These are phyloP conservation scores for Squalus acanthias DNA, from an alignment of 2,797 vertebrate genomes.

Conservation along the genomic window DNA sequence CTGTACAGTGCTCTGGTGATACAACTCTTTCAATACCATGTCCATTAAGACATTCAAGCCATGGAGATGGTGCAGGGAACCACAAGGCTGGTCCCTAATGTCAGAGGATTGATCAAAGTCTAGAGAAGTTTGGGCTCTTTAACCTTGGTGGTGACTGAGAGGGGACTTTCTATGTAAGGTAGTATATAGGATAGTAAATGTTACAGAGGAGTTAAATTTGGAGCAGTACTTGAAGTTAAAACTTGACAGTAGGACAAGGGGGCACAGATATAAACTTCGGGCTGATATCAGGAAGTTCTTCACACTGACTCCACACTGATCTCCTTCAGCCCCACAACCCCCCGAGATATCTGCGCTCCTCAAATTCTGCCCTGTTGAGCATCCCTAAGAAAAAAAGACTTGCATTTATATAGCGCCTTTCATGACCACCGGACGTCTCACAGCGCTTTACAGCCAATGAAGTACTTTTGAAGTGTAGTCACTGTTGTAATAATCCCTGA, in stretches of 20 bases:
- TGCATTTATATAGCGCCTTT: too few relatives aligned
- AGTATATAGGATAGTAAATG: background rate
- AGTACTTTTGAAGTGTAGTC: too few relatives aligned
- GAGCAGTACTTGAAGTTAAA: background rate
- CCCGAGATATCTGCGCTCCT: too few relatives aligned
- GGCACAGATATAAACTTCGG: background rate
- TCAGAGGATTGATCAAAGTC: background rate
- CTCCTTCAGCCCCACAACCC: too few relatives aligned
- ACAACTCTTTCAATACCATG: too few relatives aligned
- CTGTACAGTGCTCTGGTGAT: too few relatives aligned
- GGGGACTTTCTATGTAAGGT: background rate
- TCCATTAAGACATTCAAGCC: background rate
- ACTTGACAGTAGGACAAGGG: background rate
- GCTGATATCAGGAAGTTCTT: background rate
- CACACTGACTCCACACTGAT: too few relatives aligned
- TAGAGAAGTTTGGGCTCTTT: background rate
- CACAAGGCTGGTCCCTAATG: background rate
- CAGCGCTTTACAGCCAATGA: too few relatives aligned
- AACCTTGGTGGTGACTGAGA: background rate
- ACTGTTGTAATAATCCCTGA: too few relatives aligned
- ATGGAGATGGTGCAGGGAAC: background rate
- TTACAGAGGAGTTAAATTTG: background rate
- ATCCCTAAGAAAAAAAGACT: too few relatives aligned
- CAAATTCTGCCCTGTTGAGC: too few relatives aligned
- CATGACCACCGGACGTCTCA: too few relatives aligned